phyloP scores from a whole-genome alignment of 2,888 invertebrate genomes.

The Microctonus aethiopoides region DNA sequence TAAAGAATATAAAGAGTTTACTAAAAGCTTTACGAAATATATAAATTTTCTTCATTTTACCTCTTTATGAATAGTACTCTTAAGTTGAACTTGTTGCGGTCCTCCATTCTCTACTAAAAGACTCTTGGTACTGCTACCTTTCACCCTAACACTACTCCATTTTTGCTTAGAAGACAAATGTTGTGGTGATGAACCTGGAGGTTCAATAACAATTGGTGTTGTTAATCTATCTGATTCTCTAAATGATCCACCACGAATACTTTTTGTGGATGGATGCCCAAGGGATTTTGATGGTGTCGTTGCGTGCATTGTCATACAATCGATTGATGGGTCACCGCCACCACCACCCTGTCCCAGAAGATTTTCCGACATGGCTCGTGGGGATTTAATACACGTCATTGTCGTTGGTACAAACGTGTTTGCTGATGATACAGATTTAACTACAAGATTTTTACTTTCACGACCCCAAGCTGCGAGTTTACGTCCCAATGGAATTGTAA shows the following conservation, averaged over 20 bases:
- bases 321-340: conserved; percentile 28
- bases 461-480: conserved; percentile 25
- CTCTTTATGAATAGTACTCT: conserved; percentile 60
- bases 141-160: conserved; percentile 64
- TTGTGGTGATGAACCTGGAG: not conserved
- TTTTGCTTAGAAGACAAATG: conserved; percentile 57
- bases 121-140: conserved; percentile 64
- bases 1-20: not conserved
- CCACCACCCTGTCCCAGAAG: conserved; percentile 60
- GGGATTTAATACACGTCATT: conserved; percentile 64
- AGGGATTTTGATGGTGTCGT: conserved; percentile 31
- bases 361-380: conserved; percentile 63
- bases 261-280: conserved; percentile 16
- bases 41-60: conserved; percentile 45
- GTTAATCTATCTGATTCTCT: conserved; percentile 55
- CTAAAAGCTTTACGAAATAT: not conserved
- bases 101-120: conserved; percentile 63
- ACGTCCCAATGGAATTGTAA: conserved; percentile 35
- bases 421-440: conserved; percentile 60
- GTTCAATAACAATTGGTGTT: conserved; percentile 47
- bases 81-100: conserved; percentile 55
- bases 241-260: conserved; percentile 55
- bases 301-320: conserved; percentile 37
- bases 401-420: conserved; percentile 59
- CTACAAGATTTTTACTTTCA: conserved; percentile 54